Conservation (phyloP, 2,888 invertebrate genomes). For the Magallana nippona region DNA sequence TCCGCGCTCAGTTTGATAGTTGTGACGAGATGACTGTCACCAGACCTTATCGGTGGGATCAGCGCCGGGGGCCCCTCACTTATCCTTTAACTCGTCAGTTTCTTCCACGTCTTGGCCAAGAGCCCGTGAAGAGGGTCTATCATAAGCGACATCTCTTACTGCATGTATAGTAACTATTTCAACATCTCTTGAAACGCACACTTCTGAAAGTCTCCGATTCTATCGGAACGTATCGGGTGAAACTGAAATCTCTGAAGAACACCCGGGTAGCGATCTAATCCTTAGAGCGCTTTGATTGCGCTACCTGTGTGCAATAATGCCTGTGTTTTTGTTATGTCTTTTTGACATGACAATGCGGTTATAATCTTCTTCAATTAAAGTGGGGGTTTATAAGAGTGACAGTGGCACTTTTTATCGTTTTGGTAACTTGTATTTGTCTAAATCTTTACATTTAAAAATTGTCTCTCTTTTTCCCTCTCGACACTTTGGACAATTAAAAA, state of each 20-base stretch:
- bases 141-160: background rate
- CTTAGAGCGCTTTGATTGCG: too few relatives aligned
- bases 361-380: too few relatives aligned
- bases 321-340: too few relatives aligned
- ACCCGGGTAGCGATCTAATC: background rate
- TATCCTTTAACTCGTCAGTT: background rate
- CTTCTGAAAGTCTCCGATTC: background rate
- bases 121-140: conserved; percentile 12
- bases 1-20: background rate
- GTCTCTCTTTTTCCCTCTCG: too few relatives aligned
- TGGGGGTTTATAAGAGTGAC: too few relatives aligned
- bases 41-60: background rate
- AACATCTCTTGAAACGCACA: conserved; percentile 19
- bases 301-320: too few relatives aligned
- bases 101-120: conserved; percentile 4
- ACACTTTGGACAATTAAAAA: too few relatives aligned
- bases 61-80: background rate
- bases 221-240: background rate
- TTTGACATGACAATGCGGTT: too few relatives aligned
- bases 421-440: too few relatives aligned
- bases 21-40: conserved; percentile 18
- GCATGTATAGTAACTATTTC: conserved; percentile 12
- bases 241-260: background rate
- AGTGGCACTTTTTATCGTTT: too few relatives aligned
- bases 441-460: too few relatives aligned